Percentiles rank a stretch among this genome's conserved stretches.
Conservation (phyloP, 2,888 invertebrate genomes). For the Pollenia griseotomentosa region DNA sequence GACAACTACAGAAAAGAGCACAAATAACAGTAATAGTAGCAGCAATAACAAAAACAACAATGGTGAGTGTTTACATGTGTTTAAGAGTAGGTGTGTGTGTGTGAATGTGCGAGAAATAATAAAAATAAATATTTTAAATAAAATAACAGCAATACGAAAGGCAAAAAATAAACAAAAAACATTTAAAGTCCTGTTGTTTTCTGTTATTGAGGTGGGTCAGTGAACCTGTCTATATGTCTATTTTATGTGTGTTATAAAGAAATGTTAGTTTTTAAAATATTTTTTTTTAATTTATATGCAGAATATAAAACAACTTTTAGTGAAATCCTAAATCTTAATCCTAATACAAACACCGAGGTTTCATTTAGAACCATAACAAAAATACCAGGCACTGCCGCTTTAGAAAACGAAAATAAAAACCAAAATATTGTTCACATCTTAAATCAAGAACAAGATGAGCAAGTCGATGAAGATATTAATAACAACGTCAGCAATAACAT, state of each 20-base stretch:
- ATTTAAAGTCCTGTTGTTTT: conserved; percentile 61
- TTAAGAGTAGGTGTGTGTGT: background rate
- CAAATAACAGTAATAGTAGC: conserved; percentile 30
- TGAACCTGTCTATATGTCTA: conserved; percentile 45
- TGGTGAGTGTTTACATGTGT: conserved; percentile 47
- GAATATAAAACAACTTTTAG: conserved; percentile 42
- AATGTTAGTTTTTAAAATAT: background rate
- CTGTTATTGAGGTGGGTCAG: conserved; percentile 65
- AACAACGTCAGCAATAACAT: conserved; percentile 44
- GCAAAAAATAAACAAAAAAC: conserved; percentile 36
- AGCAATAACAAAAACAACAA: conserved; percentile 30
- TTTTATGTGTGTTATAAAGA: background rate
- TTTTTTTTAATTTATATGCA: conserved; percentile 30
- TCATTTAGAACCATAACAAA: conserved; percentile 63
- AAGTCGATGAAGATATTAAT: conserved; percentile 40
- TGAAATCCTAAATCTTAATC: conserved; percentile 47
- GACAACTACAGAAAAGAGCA: conserved; percentile 55
- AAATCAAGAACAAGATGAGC: background rate
- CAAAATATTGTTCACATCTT: conserved; percentile 52
- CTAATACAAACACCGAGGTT: conserved; percentile 62
- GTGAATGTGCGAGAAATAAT: conserved; percentile 12
- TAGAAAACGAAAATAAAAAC: conserved; percentile 63
- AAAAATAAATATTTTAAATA: conserved; percentile 42
- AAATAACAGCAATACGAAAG: conserved; percentile 37
- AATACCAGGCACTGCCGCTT: conserved; percentile 78